Evolutionary conservation across 2,888 invertebrate genomes (phyloP).

Genomic region (Lacanobia wlatinum): DNA sequence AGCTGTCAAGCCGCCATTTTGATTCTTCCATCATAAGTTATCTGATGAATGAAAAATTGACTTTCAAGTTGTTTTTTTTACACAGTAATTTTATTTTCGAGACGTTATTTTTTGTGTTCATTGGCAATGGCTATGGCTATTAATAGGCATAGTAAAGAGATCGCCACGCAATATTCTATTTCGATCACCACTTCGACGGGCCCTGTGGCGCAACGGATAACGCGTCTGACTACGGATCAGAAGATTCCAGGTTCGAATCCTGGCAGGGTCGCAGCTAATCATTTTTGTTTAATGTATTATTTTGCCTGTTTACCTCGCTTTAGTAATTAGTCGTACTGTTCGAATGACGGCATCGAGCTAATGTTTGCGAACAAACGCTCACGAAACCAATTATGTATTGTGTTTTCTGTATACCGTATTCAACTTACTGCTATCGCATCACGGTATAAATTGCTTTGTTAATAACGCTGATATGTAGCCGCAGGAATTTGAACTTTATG

Average conservation of each 20-base stretch:
- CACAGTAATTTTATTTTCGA: background rate
- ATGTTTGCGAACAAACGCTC: conserved; percentile 82
- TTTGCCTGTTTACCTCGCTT: conserved; percentile 70
- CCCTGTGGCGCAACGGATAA: conserved; percentile 93
- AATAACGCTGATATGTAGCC: conserved; percentile 15
- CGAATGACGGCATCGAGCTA: conserved; percentile 79
- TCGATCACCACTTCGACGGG: conserved; percentile 65
- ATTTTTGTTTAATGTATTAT: conserved; percentile 77
- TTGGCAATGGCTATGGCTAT: no score
- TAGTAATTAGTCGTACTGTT: conserved; percentile 81
- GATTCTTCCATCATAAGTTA: background rate
- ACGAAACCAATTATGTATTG: conserved; percentile 70
- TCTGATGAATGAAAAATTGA: background rate
- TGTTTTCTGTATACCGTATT: conserved; percentile 60
- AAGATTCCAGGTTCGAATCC: conserved; percentile 93
- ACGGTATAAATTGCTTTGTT: conserved; percentile 74
- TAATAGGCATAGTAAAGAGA: conserved; percentile 13
- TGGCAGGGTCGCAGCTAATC: conserved; percentile 92
- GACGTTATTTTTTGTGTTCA: background rate
- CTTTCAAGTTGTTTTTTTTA: background rate
- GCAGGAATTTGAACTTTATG: conserved; percentile 62
- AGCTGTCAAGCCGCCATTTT: background rate
- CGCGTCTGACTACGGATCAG: conserved; percentile 94
- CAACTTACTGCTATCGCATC: conserved; percentile 67
- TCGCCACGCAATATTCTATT: conserved; percentile 60